Base-by-base conservation (phyloP, 2,888 invertebrate genomes). In the Nebria brevicollis region DNA sequence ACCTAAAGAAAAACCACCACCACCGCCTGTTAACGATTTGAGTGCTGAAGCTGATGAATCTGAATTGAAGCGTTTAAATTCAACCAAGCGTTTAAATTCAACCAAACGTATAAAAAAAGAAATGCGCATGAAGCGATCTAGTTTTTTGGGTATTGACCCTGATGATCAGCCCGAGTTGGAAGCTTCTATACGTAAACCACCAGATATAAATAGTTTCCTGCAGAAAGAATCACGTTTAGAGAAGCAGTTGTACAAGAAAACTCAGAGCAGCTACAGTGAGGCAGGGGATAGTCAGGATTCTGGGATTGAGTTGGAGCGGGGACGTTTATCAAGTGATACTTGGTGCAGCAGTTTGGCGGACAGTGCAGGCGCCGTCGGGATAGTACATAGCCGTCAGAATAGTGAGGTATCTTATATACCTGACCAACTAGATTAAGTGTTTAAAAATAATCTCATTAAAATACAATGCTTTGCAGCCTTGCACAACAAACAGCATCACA, bases 21-120 rank as follows among this genome's bases (percentile, higher is more conserved):
- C 96, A 11, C 95, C 95, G 1, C 95, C 95, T 0, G 90, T 91
- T 77, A 93, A 93, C 78, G 73, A 73, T 72, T n/a, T 34, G 13
- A 34, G 34, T 42, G 15, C 66, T 5, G 77, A 77, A 85, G 88
- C 65, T 41, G 78, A 83, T 82, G 83, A 86, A 68, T 83, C 83
- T 72, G 85, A 84, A 84, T 91, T 95, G 83, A 94, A 94, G 85
- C 93, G 95, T 84, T 91, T 95, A 80, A 95, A 95, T 86, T 96
- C 96, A 13, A 95, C 96, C 1, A 95, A 95, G 83, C 92, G 96
- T 84, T 95, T 96, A 85, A 96, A 95, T 86, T 96, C 96, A 13
- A 95, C 96, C 1, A 95, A 95, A 83, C 92, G 96, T 84, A 95
- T 96, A 85, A 96, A 95, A 86, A 95, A 96, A 86, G 96, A 97